These are phyloP conservation scores for Ciconia maguari DNA, from an alignment of 2,113 vertebrate genomes.

Conservation along the genomic window DNA sequence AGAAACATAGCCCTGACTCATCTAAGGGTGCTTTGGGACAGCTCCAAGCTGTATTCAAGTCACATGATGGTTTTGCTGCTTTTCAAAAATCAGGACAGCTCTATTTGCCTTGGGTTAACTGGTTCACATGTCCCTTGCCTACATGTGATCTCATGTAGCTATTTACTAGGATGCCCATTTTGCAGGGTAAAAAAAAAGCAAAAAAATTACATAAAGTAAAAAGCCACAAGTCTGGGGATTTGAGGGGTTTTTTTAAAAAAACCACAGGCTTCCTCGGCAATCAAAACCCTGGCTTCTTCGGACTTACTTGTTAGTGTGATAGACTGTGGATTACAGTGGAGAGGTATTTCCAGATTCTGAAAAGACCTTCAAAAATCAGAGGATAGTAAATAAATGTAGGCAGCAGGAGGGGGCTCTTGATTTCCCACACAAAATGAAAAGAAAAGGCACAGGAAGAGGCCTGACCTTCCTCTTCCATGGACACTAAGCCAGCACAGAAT, in stretches of 20 bases:
- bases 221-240: not conserved
- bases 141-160: not conserved
- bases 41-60: not conserved
- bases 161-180: not conserved
- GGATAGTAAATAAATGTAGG: not conserved
- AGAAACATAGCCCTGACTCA: constrained; percentile 18
- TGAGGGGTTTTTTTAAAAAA: not conserved
- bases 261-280: not conserved
- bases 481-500: not conserved
- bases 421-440: not conserved
- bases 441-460: not conserved
- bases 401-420: not conserved
- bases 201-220: not conserved
- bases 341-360: not conserved
- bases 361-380: not conserved
- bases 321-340: not conserved
- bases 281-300: not conserved
- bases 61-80: not conserved
- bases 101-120: not conserved
- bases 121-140: not conserved
- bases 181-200: too few relatives aligned
- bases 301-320: not conserved
- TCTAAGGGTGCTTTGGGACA: not conserved
- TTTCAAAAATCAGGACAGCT: not conserved
- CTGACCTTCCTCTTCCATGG: not conserved